Conservation (phyloP, 2,888 invertebrate species). For the Lithophane leautieri region DNA sequence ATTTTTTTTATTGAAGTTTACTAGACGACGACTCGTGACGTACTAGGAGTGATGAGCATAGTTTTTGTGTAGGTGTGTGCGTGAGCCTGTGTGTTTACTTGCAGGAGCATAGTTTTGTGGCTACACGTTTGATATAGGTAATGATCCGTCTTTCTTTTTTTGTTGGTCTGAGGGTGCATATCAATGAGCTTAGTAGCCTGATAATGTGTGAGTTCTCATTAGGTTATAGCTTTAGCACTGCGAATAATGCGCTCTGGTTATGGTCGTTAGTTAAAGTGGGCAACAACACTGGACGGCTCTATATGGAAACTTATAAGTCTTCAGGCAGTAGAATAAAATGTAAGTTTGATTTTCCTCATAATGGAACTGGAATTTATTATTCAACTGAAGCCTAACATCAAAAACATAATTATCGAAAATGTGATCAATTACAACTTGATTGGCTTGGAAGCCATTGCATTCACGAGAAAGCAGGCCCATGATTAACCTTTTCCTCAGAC, state of each 20-base stretch:
- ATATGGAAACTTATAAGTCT: not conserved
- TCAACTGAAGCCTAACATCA: not conserved
- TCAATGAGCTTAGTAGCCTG: constrained; percentile 2
- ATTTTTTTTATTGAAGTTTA: no score
- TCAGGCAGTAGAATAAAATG: not conserved
- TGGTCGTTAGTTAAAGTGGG: not conserved
- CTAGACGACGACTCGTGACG: no score
- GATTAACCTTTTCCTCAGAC: constrained; percentile 30
- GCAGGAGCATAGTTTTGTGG: no score
- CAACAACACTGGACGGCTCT: not conserved
- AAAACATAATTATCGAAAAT: constrained; percentile 22
- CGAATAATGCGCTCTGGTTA: constrained; percentile 12
- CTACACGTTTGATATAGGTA: no score
- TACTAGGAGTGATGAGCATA: no score
- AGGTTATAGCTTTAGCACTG: not conserved
- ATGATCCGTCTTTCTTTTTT: no score
- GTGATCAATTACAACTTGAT: constrained; percentile 14
- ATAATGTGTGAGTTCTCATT: constrained; percentile 13
- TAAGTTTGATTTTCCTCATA: not conserved
- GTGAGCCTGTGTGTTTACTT: no score
- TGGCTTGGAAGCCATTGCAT: not conserved
- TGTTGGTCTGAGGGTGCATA: no score
- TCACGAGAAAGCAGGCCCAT: constrained; percentile 28
- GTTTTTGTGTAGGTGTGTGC: no score
- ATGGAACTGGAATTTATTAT: not conserved